phyloP scores from a whole-genome alignment of 2,797 vertebrate genomes.

The Acestrorhynchus altus region DNA sequence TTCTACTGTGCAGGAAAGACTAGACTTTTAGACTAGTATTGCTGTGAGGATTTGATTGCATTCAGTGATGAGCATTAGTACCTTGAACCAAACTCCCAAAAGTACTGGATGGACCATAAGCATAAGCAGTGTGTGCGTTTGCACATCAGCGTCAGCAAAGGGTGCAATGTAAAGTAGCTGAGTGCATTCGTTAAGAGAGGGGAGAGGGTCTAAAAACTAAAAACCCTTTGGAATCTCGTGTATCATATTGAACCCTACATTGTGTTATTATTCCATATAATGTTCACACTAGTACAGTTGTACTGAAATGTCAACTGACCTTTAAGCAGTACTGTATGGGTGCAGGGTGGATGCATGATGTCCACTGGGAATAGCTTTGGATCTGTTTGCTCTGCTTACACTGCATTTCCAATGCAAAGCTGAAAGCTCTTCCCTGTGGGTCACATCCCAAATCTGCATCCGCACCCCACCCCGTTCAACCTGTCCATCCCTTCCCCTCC shows the following conservation, averaged over 20 bases:
- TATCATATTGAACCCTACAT: background rate
- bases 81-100: too few relatives aligned
- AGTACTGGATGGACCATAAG: too few relatives aligned
- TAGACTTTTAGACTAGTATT: too few relatives aligned
- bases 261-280: background rate
- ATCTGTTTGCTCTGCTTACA: background rate
- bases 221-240: too few relatives aligned
- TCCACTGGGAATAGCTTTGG: background rate
- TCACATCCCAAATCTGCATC: slow-evolving; percentile 6
- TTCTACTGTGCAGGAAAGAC: too few relatives aligned
- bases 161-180: too few relatives aligned
- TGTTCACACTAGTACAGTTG: background rate
- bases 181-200: too few relatives aligned
- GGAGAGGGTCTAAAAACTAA: too few relatives aligned
- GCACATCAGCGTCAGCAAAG: too few relatives aligned
- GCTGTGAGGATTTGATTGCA: too few relatives aligned
- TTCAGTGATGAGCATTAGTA: too few relatives aligned
- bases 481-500: slow-evolving; percentile 35
- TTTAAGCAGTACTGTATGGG: background rate
- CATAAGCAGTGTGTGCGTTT: too few relatives aligned
- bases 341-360: background rate
- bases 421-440: background rate
- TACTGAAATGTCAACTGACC: background rate
- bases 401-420: slow-evolving; percentile 3
- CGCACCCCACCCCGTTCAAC: slow-evolving; percentile 6